phyloP scores from a whole-genome alignment of 2,113 vertebrate genomes.

The Sceloporus undulatus region DNA sequence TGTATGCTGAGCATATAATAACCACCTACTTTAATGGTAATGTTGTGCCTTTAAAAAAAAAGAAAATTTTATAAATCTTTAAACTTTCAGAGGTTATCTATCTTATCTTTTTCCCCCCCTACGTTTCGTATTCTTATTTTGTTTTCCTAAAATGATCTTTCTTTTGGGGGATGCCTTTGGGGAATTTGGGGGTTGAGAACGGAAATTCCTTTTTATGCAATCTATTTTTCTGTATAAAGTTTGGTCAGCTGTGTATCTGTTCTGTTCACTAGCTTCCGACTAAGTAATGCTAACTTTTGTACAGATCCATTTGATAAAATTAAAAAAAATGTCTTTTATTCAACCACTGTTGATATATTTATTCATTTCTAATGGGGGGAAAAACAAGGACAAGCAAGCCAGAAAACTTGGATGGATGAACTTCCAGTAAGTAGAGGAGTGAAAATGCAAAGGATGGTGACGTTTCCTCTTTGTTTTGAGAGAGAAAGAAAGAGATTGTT shows the following conservation, averaged over 20 bases:
- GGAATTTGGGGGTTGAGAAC: slow-evolving; percentile 30
- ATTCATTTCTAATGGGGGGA: slow-evolving; percentile 12
- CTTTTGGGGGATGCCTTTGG: slow-evolving; percentile 70
- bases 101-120: slow-evolving; percentile 79
- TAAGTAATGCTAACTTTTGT: slow-evolving; percentile 93
- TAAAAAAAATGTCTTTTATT: slow-evolving; percentile 84
- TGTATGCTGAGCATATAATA: slow-evolving; percentile 80
- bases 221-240: slow-evolving; percentile 78
- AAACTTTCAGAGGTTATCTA: slow-evolving; percentile 77
- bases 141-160: slow-evolving; percentile 63
- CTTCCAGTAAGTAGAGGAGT: too few species aligned
- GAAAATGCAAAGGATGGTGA: neutral
- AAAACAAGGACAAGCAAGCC: neutral
- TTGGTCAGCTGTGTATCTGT: slow-evolving; percentile 78
- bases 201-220: slow-evolving; percentile 73
- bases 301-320: slow-evolving; percentile 88
- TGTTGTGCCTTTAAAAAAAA: slow-evolving; percentile 80
- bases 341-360: slow-evolving; percentile 41
- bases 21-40: slow-evolving; percentile 78
- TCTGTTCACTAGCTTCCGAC: slow-evolving; percentile 87
- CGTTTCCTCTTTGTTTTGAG: slow-evolving; percentile 54
- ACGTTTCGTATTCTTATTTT: slow-evolving; percentile 70
- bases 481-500: slow-evolving; percentile 31
- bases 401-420: neutral
- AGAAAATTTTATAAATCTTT: slow-evolving; percentile 78